Evolutionary conservation across 2,113 vertebrate species (phyloP), one percentile per base, ranked within the genome.

Genomic region (Campylomormyrus tamandua): DNA sequence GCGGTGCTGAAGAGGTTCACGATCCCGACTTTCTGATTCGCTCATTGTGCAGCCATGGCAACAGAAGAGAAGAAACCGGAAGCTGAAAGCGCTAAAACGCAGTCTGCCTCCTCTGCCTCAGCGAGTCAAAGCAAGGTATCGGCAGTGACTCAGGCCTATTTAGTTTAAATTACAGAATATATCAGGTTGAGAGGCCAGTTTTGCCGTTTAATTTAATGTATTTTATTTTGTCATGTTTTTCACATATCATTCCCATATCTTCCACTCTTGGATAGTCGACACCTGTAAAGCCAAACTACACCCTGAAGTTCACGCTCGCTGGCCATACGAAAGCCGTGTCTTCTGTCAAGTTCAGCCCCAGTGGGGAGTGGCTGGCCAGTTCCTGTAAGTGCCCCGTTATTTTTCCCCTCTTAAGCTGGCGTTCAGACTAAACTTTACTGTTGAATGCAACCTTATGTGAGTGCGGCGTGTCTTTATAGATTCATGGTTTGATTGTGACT

Each of bases 41-140:
- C 88, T 53, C 53, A 45, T 86, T 91, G 83, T 87, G 83, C 93
- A 95, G 93, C 94, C 94, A 99, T 99, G 98, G 98, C 98, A 94
- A 98, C 98, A 15, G 98, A 99, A 95, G 98, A 99, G 93, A 99
- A 99, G 96, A 99, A 99, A 93, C 97, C 97, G 50, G 98, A 99
- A 95, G 97, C 97, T 0, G 98, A 99, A 95, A 95, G 96, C 1
- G 97, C 97, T 31, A 97, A 99, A 95, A 96, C 98, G 84, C 98
- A 98, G 91, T 97, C 98, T 19, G 95, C 97, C 8, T 96, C 97
- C n/a, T 97, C 98, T 7, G 97, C 98, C 0, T 98, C 98, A 0
- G 95, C 97, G 93, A 98, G 97, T 90, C 98, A 99, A 95, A 98
- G 97, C 96, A 99, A 99, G 97, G 98, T 98, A 89, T 46, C 93